These are phyloP conservation scores for Columba guinea DNA, from an alignment of 2,797 vertebrate genomes.

Conservation along the genomic window DNA sequence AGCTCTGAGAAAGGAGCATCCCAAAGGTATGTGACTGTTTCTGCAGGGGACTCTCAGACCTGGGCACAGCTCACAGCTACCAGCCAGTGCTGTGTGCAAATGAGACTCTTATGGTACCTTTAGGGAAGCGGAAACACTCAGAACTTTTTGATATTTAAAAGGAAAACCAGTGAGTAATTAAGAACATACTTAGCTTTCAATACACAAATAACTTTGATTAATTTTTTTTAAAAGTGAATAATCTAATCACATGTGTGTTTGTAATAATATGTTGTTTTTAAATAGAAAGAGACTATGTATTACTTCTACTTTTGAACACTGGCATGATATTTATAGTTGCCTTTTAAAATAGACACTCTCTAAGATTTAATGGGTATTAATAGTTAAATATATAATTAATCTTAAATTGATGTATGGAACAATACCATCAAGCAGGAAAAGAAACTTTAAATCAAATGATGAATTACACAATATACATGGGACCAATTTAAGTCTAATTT, in stretches of 20 bases:
- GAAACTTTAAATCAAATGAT: neutral
- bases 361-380: neutral
- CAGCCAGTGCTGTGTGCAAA: neutral
- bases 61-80: accelerated
- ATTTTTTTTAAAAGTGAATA: neutral
- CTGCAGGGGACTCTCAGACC: neutral
- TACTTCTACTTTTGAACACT: neutral
- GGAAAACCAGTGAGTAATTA: neutral
- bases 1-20: neutral
- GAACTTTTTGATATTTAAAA: neutral
- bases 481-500: neutral
- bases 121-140: neutral
- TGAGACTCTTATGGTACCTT: neutral
- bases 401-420: neutral
- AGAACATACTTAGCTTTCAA: slow-evolving; percentile 1
- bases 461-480: neutral
- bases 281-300: neutral
- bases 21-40: neutral
- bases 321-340: neutral
- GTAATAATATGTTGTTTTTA: neutral
- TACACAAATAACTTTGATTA: neutral
- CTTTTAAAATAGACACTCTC: neutral
- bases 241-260: neutral
- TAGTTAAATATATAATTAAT: neutral
- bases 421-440: neutral